These are phyloP conservation scores for Pseudorhombus dupliciocellatus DNA, from an alignment of 2,113 vertebrate genomes.

Conservation along the genomic window DNA sequence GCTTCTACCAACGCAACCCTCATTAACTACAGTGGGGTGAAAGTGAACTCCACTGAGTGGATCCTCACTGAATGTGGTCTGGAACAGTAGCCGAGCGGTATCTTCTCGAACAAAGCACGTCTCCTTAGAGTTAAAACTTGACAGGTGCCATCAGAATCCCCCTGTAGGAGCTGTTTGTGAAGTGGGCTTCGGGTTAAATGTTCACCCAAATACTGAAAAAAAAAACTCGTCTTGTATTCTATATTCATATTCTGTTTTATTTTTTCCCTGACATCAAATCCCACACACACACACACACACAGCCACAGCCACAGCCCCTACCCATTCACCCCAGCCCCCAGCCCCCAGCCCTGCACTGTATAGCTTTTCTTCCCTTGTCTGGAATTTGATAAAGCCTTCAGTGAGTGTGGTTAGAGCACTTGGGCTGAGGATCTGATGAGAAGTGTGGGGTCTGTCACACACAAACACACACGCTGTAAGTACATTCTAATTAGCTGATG, in stretches of 20 bases:
- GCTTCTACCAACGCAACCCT: conserved; percentile 45
- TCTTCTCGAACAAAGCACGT: conserved; percentile 25
- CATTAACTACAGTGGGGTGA: conserved; percentile 50
- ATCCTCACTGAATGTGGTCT: conserved; percentile 5
- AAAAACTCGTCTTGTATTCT: conserved; percentile 14
- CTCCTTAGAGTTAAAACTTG: conserved; percentile 19
- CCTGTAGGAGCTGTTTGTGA: conserved; percentile 6
- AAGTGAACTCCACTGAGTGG: conserved; percentile 26
- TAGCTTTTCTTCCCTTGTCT: conserved; percentile 55
- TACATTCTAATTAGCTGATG: conserved; percentile 83
- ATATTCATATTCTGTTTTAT: conserved; percentile 43
- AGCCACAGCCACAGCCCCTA: not conserved
- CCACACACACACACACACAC: conserved; percentile 2
- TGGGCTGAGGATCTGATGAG: conserved; percentile 75
- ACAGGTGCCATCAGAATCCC: conserved; percentile 35
- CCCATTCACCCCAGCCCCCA: conserved; percentile 2
- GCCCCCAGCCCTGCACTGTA: conserved; percentile 21
- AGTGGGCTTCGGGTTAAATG: conserved; percentile 5
- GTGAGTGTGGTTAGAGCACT: conserved; percentile 69
- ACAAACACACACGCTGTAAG: conserved; percentile 65
- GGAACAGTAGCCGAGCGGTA: conserved; percentile 20
- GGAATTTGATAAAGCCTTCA: conserved; percentile 68
- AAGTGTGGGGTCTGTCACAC: conserved; percentile 69
- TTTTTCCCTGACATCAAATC: conserved; percentile 40
- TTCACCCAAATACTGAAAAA: conserved; percentile 19